Conservation (phyloP, 2,797 vertebrate genomes). For the Muscicapa striata region DNA sequence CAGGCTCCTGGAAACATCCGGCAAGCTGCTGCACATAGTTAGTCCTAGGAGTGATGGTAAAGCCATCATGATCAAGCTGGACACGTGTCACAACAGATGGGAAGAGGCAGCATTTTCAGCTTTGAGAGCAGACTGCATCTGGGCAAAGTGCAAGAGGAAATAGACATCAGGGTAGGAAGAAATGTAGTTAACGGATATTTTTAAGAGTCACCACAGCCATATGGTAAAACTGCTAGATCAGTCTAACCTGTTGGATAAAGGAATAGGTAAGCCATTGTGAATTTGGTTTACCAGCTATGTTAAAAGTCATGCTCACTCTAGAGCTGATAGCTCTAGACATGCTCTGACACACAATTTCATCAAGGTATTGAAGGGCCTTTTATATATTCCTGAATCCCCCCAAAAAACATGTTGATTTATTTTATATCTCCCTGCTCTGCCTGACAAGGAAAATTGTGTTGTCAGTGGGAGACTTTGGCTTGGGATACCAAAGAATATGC, state of each 20-base stretch:
- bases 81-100: neutral
- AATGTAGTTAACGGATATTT: neutral
- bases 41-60: neutral
- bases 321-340: neutral
- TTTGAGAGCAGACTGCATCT: neutral
- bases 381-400: neutral
- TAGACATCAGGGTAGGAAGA: neutral
- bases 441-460: neutral
- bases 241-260: neutral
- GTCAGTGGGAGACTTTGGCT: neutral
- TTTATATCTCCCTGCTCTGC: neutral
- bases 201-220: neutral
- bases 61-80: neutral
- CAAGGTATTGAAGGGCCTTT: neutral
- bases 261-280: neutral
- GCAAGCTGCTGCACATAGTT: rapidly evolving
- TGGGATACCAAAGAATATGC: neutral
- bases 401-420: neutral
- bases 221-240: neutral
- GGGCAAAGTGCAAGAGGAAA: neutral
- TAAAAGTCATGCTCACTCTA: neutral
- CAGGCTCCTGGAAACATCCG: neutral
- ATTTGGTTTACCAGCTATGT: neutral
- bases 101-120: neutral
- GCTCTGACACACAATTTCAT: neutral